These are phyloP conservation scores for Sakesphorus luctuosus DNA, from an alignment of 2,113 vertebrate species.

Conservation along the genomic window DNA sequence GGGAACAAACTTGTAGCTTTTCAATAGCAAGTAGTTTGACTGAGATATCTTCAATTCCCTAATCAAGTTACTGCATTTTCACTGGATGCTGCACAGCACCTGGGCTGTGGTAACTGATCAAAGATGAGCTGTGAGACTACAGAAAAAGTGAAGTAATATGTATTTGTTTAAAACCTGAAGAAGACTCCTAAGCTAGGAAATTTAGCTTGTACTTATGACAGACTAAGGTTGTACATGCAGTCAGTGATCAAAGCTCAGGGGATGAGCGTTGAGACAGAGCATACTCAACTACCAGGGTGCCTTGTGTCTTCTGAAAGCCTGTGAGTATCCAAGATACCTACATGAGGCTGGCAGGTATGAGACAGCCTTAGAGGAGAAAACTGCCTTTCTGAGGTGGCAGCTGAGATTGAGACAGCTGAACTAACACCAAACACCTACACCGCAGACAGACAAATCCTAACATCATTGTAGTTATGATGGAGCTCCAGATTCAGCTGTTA, in stretches of 20 bases:
- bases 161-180: not conserved
- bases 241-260: not conserved
- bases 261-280: not conserved
- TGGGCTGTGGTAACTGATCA: not conserved
- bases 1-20: not conserved
- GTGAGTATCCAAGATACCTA: not conserved
- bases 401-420: not conserved
- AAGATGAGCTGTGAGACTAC: not conserved
- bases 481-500: not conserved
- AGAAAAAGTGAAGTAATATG: not conserved
- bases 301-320: not conserved
- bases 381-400: not conserved
- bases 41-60: not conserved
- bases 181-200: not conserved
- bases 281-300: not conserved
- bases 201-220: not conserved
- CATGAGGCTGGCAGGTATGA: not conserved
- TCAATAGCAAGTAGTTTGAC: not conserved
- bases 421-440: not conserved
- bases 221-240: not conserved
- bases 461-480: rapidly evolving
- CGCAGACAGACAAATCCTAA: not conserved
- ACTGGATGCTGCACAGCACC: not conserved
- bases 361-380: not conserved
- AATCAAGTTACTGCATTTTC: not conserved